Conservation (phyloP, 2,113 vertebrate species). For the Mungos mungo region DNA sequence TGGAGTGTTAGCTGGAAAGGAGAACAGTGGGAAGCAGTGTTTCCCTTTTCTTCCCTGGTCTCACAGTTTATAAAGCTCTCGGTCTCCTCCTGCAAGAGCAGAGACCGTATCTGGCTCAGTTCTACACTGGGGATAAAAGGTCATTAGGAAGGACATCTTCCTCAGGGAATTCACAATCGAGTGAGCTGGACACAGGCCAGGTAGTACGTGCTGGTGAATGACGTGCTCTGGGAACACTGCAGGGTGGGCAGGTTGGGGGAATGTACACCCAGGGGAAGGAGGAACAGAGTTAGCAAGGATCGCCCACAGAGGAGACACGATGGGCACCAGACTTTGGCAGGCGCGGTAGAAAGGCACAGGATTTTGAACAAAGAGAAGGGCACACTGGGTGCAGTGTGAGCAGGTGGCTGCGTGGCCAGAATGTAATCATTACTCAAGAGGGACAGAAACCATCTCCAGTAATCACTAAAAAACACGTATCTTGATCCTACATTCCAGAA, state of each 20-base stretch:
- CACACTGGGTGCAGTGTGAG: neutral
- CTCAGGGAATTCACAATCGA: neutral
- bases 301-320: neutral
- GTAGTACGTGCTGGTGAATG: neutral
- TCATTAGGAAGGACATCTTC: neutral
- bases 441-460: neutral
- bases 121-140: neutral
- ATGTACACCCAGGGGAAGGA: accelerated
- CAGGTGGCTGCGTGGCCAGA: neutral
- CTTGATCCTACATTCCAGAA: neutral
- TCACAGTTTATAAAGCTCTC: neutral
- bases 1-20: too few species aligned
- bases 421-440: neutral
- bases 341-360: neutral
- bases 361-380: neutral
- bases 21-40: neutral
- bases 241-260: neutral
- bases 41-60: too few species aligned
- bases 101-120: neutral
- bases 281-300: neutral
- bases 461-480: neutral
- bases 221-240: neutral
- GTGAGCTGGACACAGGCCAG: accelerated
- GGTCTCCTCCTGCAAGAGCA: neutral
- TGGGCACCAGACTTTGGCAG: neutral